Base-by-base conservation (phyloP, 2,888 invertebrate species). In the Drepanosiphum platanoidis region DNA sequence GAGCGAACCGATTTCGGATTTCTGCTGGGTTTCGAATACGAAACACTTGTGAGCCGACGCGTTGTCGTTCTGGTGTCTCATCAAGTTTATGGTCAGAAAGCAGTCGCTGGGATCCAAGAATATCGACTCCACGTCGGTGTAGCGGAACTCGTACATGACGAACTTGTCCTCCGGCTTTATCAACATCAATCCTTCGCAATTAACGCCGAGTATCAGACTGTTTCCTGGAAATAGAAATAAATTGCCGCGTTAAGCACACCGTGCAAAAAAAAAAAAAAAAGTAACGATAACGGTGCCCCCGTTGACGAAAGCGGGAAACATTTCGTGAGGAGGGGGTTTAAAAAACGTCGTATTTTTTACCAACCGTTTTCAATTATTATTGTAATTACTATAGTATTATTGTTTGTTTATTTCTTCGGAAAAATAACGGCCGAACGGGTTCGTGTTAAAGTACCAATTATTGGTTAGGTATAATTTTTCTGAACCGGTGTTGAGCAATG, bases 151-250 rank as follows among this genome's bases (percentile, higher is more conserved):
- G 83, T 96, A 95, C 34, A 97, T 91, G 1, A 97, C 95, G 87
- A 95, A 95, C 90, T 97, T 98, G 90, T 98, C 97, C 87, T 96
- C 94, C 0, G 96, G 94, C 88, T 97, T 95, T 84, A 98, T 96
- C 88, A 98, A 91, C 90, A 97, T 95, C 75, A 98, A 93, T 86
- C 97, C 97, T 88, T 97, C 97, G 87, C 95, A 94, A 88, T 96
- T 97, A 82, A 98, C 94, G 30, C 97, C 98, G 42, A 98, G 91
- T 7, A 97, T 92, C 39, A 92, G 89, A 86, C 90, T 91, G 87
- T 91, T 91, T 71, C 92, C 90, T 90, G 87, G 27, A 70, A 34
- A 11, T 42, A 27, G 18, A 15, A 18, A 70, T n/a, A n/a, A n/a
- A n/a, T n/a, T n/a, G n/a, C n/a, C n/a, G n/a, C n/a, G n/a, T n/a